Base-by-base conservation (phyloP, 2,797 vertebrate genomes). In the Chaenodraco wilsoni region DNA sequence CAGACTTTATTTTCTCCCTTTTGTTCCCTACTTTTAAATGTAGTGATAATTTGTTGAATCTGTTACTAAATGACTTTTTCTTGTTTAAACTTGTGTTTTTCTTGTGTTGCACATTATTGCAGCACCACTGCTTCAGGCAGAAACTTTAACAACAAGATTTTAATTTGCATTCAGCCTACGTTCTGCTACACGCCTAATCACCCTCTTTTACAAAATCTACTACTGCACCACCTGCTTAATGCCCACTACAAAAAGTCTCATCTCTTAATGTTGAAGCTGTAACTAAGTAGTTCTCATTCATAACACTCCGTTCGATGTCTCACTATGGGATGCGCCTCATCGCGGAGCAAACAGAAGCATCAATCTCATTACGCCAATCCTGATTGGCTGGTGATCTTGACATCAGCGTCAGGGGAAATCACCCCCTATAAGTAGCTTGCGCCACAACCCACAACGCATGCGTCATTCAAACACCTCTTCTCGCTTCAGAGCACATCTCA, bases 131-230 rank as follows among this genome's bases (percentile, higher is more conserved):
- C 56, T 76, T 9, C 54, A 27, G 50, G 63, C 58, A 50, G 12
- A 43, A 70, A 65, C 66, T 50, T 81, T 21, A 50, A n/a, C 56
- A 70, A 60, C 23, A 13, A 64, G 33, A 65, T 75, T 65, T 68
- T 65, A 55, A 79, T 81, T 78, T 76, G 51, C 37, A 63, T 50
- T 67, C 74, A 55, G 75, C 87, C 85, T 65, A 63, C 61, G 31
- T 63, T 74, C 60, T 68, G 81, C 63, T 60, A 5, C 65, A 69
- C 54, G 11, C 83, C 80, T 46, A 79, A n/a, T n/a, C 84, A 63
- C 17, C 27, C 71, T 77, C 37, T 50, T 51, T 50, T 52, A 55
- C 51, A 72, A 23, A 65, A 66, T 73, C 48, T 65, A 52, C 43
- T 16, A 4, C 60, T 72, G 37, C 49, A 68, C 31, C 57, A 65